phyloP scores from a whole-genome alignment of 2,113 vertebrate genomes.

The Hiodon alosoides region DNA sequence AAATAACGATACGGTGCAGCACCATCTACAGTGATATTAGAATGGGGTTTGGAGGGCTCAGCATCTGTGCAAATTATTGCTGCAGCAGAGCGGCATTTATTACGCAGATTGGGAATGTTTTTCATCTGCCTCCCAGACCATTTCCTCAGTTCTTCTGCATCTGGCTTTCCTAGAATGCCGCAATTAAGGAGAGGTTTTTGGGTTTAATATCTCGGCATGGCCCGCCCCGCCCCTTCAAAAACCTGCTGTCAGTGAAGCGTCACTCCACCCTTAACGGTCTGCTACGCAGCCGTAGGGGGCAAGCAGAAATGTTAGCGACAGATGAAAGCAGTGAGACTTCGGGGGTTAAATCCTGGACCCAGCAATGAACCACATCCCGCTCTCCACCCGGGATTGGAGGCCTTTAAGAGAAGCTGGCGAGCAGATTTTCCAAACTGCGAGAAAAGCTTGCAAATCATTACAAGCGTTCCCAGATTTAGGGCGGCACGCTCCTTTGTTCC shows the following conservation, averaged over 20 bases:
- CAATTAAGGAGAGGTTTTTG: conserved; percentile 14
- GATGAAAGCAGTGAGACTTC: not conserved
- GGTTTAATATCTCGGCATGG: conserved; percentile 5
- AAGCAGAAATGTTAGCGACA: conserved; percentile 7
- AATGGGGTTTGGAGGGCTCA: not conserved
- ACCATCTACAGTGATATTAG: not conserved
- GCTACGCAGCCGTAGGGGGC: not conserved
- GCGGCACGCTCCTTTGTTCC: too few relatives aligned
- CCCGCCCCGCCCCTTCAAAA: not conserved
- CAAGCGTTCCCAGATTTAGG: too few relatives aligned
- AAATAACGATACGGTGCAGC: not conserved
- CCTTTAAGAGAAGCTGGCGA: not conserved
- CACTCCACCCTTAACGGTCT: not conserved
- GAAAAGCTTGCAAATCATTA: too few relatives aligned
- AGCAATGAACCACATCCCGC: not conserved
- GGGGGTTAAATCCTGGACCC: conserved; percentile 9
- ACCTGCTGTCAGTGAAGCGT: not conserved
- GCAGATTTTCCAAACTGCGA: not conserved
- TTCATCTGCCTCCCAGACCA: not conserved
- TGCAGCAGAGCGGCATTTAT: not conserved
- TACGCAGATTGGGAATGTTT: not conserved
- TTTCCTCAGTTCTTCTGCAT: conserved; percentile 5
- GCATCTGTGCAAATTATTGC: not conserved
- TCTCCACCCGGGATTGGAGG: not conserved
- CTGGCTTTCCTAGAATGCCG: conserved; percentile 6